Conservation (phyloP, 2,888 invertebrate species). For the Latrodectus hesperus region DNA sequence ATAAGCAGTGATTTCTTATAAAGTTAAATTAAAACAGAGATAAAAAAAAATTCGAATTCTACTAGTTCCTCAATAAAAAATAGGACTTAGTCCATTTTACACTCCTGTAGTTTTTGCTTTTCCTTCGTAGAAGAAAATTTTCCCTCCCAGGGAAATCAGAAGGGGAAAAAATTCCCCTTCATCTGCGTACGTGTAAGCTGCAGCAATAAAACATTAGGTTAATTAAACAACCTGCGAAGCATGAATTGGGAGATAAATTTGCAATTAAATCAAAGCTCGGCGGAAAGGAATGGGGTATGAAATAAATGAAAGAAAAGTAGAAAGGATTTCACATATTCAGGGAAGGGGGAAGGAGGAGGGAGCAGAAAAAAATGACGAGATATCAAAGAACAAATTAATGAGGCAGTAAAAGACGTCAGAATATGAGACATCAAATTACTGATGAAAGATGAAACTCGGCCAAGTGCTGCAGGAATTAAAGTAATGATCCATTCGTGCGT, state of each 20-base stretch:
- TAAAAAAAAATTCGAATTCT: neutral
- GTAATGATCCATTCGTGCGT: slow-evolving; percentile 40
- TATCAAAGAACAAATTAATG: slow-evolving; percentile 50
- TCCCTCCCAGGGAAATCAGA: neutral
- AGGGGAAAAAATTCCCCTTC: slow-evolving; percentile 7
- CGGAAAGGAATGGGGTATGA: slow-evolving; percentile 2
- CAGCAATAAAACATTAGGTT: slow-evolving; percentile 53
- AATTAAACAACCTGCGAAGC: slow-evolving; percentile 50
- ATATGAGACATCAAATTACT: slow-evolving; percentile 49
- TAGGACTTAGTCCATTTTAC: slow-evolving; percentile 18
- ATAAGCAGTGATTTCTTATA: too few species aligned
- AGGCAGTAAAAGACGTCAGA: slow-evolving; percentile 22
- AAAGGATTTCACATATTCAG: neutral
- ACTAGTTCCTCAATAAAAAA: neutral
- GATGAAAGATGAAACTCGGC: slow-evolving; percentile 43
- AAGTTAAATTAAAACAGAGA: neutral
- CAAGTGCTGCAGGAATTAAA: slow-evolving; percentile 28
- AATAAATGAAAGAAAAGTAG: slow-evolving; percentile 8
- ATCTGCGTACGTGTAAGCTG: neutral
- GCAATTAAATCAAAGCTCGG: slow-evolving; percentile 59
- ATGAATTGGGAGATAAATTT: slow-evolving; percentile 38
- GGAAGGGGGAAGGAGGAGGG: neutral
- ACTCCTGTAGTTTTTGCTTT: neutral
- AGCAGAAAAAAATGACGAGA: slow-evolving; percentile 9
- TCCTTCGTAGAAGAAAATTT: neutral